phyloP scores from a whole-genome alignment of 2,113 vertebrate genomes.

The Hypanus sabinus region DNA sequence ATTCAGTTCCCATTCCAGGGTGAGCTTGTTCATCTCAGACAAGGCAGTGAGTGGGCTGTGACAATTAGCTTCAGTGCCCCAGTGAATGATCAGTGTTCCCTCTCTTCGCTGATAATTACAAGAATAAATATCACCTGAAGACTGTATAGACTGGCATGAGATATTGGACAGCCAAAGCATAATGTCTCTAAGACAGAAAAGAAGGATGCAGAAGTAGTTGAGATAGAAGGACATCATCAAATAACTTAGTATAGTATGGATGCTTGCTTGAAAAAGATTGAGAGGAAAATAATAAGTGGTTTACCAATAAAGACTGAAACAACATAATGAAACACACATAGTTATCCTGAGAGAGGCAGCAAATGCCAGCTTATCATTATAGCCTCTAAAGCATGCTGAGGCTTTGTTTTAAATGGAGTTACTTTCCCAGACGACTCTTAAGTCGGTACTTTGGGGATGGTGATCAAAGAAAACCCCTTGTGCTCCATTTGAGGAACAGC shows the following conservation, averaged over 20 bases:
- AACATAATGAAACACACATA: background rate
- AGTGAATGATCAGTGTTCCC: background rate
- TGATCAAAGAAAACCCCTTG: background rate
- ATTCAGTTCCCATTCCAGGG: background rate
- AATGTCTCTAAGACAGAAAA: background rate
- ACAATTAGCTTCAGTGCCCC: background rate
- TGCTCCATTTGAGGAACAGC: background rate
- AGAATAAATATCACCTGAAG: background rate
- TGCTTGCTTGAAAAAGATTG: background rate
- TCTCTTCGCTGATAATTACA: background rate
- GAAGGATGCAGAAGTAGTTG: background rate
- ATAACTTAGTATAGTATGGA: background rate
- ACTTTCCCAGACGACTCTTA: background rate
- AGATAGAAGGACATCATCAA: background rate
- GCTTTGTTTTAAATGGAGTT: background rate
- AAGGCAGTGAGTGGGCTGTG: background rate
- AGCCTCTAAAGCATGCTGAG: background rate
- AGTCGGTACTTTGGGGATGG: background rate
- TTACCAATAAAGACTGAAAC: background rate
- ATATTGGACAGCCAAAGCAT: background rate
- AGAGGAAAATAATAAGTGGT: background rate
- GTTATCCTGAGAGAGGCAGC: background rate
- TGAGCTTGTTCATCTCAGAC: background rate
- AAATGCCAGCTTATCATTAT: too few relatives aligned
- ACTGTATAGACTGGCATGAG: background rate